phyloP scores from a whole-genome alignment of 1,140 invertebrate species.

The Drosophila sucinea region DNA sequence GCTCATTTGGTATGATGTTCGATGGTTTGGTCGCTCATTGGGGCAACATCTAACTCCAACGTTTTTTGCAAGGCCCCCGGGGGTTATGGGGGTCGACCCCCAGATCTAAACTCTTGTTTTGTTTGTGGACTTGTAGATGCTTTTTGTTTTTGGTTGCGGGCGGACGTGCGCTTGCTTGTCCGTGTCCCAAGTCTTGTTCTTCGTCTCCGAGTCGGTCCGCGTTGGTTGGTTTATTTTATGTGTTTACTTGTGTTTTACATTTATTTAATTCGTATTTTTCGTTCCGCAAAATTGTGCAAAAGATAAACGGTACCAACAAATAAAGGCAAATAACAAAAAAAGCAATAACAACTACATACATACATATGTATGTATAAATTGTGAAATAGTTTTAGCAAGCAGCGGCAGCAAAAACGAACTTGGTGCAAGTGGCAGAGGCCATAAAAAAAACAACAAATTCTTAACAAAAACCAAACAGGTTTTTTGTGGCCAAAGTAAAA shows the following conservation, averaged over 20 bases:
- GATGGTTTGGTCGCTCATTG: too few species aligned
- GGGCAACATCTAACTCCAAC: too few species aligned
- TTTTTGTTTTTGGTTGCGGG: conserved; percentile 20
- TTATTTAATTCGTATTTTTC: conserved; percentile 30
- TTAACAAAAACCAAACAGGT: conserved; percentile 53
- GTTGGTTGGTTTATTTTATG: conserved; percentile 4
- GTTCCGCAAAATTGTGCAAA: conserved; percentile 45
- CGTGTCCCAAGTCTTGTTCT: conserved; percentile 6
- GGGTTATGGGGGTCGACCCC: too few species aligned
- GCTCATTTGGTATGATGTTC: too few species aligned
- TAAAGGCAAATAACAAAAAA: conserved; percentile 21
- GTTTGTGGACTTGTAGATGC: conserved; percentile 12
- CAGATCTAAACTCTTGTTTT: too few species aligned
- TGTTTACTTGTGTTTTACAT: conserved; percentile 7
- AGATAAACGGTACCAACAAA: conserved; percentile 42
- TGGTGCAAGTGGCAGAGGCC: conserved; percentile 50
- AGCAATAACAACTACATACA: conserved; percentile 14
- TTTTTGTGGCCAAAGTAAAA: conserved; percentile 25
- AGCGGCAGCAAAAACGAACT: conserved; percentile 4
- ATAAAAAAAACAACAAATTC: conserved; percentile 37
- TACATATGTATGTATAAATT: conserved; percentile 50
- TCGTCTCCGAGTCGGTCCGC: conserved; percentile 15
- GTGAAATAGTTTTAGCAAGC: conserved; percentile 40
- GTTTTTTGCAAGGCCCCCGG: too few species aligned
- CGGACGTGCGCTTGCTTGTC: conserved; percentile 20